Evolutionary conservation across 2,797 vertebrate species (phyloP), one percentile per base, ranked within the genome.

Genomic region (Halcyon smyrnensis): DNA sequence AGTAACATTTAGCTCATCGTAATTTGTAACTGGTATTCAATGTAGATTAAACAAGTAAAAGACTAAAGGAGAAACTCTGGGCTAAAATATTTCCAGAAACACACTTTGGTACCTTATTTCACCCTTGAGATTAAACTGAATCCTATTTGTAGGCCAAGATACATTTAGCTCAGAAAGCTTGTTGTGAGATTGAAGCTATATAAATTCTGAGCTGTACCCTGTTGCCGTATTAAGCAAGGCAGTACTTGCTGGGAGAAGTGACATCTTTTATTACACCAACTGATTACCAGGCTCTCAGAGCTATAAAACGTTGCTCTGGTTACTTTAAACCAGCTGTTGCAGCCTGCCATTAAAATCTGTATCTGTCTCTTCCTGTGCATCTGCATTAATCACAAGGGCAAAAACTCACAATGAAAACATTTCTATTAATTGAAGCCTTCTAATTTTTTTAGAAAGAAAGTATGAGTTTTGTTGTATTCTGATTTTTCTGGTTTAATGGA

Each of bases 371-470:
- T 88, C 69, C 48, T 4, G 1, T 30, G 39, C 32, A 16, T 71
- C 65, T 71, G 23, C 39, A 50, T 80, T 64, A 74, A 80, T 83
- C 79, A 94, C 32, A 37, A 77, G 45, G 18, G 37, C 34, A 91
- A 83, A 89, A 93, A 18, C 1, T 8, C 51, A 53, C n/a, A 92
- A 74, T 32, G 9, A 85, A 92, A 89, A 19, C 12, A 51, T 53
- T 89, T 39, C 24, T n/a, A 43, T 76, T 87, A 74, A 70, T 45
- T 48, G 28, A 83, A 92, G 20, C 9, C 24, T 77, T 87, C n/a
- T 87, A 12, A 28, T 89, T 80, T 89, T 89, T 28, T 86, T 87
- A 87, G 14, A 34, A 85, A 32, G 14, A 59, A 94, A 94, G 46
- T 2, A 37, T 7, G 8, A 45, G 18, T 39, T 90, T 86, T 87